Evolutionary conservation across 2,797 vertebrate species (phyloP), one percentile per base, ranked within the genome.

Genomic region (Darevskia nairensis): DNA sequence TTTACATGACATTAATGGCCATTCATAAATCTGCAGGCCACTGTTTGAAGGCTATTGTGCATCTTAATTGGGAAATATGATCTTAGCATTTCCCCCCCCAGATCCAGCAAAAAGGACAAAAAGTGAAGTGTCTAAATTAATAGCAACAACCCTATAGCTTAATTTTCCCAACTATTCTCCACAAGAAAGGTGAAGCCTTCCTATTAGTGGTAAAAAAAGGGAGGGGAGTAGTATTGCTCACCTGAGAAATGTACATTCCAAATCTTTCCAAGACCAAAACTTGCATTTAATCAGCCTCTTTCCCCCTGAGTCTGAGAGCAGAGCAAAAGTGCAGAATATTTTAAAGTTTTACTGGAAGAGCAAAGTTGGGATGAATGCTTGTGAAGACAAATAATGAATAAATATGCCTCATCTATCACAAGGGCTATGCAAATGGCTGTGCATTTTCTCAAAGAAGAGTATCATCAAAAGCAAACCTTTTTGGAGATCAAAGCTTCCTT

Each of bases 371-470:
- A n/a, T 68, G 59, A 84, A 75, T 66, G 50, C 77, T 10, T 44
- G 10, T 25, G n/a, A 39, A 46, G 71, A 6, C 72, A 89, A 78
- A 78, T 76, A 82, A 72, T 89, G 78, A 89, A 81, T 81, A 89
- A 85, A 68, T 76, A 89, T 85, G n/a, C 29, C 69, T n/a, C 69
- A 23, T 89, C 69, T 55, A 25, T 81, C 78, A 85, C 41, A 89
- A 89, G 55, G 25, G 15, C 44, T 85, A 89, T 85, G 88, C 83
- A 81, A 89, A 89, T 81, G 2, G 68, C 9, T 11, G 35, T n/a
- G 69, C 23, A 55, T 85, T 80, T 89, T 85, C 50, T 32, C 55
- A 74, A n/a, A 64, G 78, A 44, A 72, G 83, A 68, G 64, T 55
- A 59, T 81, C 10, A 81, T 89, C 78, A 89, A 75, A 89, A 68